Percentiles rank a stretch among this genome's conserved stretches.
These are phyloP conservation scores for Arnoldichthys spilopterus DNA, from an alignment of 2,797 vertebrate species.

Conservation along the genomic window DNA sequence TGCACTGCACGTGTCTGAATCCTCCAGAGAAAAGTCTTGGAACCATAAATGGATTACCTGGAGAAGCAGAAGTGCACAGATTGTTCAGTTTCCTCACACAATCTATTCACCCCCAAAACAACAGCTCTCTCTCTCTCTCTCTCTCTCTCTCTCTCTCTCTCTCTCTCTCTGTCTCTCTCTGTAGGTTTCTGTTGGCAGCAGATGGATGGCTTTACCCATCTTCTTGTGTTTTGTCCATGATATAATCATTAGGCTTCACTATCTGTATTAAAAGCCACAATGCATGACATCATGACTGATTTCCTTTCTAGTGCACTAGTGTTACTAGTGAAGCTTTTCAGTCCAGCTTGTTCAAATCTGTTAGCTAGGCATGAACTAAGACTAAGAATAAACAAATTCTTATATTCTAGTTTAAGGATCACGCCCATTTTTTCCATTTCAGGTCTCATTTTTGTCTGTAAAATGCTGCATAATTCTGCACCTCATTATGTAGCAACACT, in stretches of 20 bases:
- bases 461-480: background rate
- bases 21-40: constrained; percentile 77
- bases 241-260: background rate
- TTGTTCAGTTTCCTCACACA: constrained; percentile 34
- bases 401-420: constrained; percentile 59
- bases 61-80: constrained; percentile 52
- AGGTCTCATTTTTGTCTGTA: background rate
- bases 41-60: constrained; percentile 83
- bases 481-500: background rate
- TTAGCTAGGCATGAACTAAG: background rate
- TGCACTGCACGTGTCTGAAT: constrained; percentile 65
- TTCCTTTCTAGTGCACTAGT: background rate
- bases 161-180: too few relatives aligned
- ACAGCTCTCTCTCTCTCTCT: constrained; percentile 8
- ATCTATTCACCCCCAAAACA: background rate
- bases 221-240: background rate
- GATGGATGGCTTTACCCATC: background rate
- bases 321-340: background rate
- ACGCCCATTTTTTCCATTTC: constrained; percentile 51
- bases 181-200: background rate
- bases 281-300: too few relatives aligned
- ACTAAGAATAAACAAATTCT: background rate
- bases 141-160: constrained; percentile 6
- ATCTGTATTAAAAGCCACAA: too few relatives aligned
- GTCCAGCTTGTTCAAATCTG: background rate